These are phyloP conservation scores for Spodoptera exigua DNA, from an alignment of 2,888 invertebrate species.

Conservation along the genomic window DNA sequence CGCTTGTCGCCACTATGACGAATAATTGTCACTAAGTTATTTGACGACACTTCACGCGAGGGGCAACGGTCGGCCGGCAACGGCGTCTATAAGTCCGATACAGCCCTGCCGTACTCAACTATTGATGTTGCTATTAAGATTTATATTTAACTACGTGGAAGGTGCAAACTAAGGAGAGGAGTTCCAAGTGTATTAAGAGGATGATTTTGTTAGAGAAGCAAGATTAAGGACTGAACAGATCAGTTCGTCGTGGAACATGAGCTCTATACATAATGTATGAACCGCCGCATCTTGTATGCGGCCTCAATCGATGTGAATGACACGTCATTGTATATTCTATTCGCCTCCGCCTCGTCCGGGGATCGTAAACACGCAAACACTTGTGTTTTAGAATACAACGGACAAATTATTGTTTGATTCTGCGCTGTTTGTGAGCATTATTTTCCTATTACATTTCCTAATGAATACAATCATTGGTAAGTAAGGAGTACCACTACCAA, in stretches of 20 bases:
- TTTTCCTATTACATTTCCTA: background rate
- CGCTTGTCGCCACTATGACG: conserved; percentile 68
- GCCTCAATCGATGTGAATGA: conserved; percentile 87
- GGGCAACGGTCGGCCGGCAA: conserved; percentile 69
- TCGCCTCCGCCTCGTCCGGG: conserved; percentile 81
- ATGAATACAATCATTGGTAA: conserved; percentile 10
- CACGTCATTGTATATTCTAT: conserved; percentile 87
- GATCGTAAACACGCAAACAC: conserved; percentile 86
- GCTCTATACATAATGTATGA: conserved; percentile 81
- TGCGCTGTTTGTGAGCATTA: conserved; percentile 33
- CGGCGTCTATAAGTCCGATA: conserved; percentile 56
- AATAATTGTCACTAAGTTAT: conserved; percentile 71
- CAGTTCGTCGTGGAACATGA: conserved; percentile 74
- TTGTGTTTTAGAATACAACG: conserved; percentile 80
- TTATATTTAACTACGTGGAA: no score
- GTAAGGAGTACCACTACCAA: conserved; percentile 11
- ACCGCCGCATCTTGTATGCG: conserved; percentile 82
- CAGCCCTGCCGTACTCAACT: conserved; percentile 70
- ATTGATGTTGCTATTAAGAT: conserved; percentile 53
- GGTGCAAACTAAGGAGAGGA: no score
- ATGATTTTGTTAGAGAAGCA: conserved; percentile 41
- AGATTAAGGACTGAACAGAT: conserved; percentile 69
- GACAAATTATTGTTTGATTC: conserved; percentile 69
- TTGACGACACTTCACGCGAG: conserved; percentile 61
- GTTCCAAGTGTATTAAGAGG: conserved; percentile 35